phyloP scores from a whole-genome alignment of 2,888 invertebrate species.

The Agriopis leucophaearia region DNA sequence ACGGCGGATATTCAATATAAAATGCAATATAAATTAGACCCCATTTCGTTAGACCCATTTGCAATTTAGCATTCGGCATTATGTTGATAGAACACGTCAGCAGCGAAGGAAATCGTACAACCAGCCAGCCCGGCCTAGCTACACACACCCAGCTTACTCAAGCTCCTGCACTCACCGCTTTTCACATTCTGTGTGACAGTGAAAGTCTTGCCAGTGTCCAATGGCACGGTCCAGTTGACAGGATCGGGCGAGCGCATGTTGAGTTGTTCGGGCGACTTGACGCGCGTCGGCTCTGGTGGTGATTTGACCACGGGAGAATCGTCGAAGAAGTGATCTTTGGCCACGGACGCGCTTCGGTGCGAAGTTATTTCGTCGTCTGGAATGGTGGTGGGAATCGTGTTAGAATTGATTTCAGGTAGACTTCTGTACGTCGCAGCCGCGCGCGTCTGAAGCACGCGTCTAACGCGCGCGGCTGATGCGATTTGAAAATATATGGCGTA shows the following conservation, averaged over 20 bases:
- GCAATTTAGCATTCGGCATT: conserved; percentile 23
- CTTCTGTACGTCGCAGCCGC: too few species aligned
- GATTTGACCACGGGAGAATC: conserved; percentile 92
- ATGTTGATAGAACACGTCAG: conserved; percentile 35
- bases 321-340: conserved; percentile 84
- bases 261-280: conserved; percentile 97
- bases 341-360: conserved; percentile 83
- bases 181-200: conserved; percentile 97
- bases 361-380: conserved; percentile 80
- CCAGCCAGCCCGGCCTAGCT: conserved; percentile 36
- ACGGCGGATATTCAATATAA: neutral
- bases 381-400: conserved; percentile 46
- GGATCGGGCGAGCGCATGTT: conserved; percentile 97
- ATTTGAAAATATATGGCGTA: too few species aligned
- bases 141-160: conserved; percentile 55
- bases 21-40: conserved; percentile 14
- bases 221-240: conserved; percentile 97
- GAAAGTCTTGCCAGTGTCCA: conserved; percentile 97
- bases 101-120: conserved; percentile 39
- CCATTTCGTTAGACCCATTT: conserved; percentile 20
- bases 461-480: too few species aligned
- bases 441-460: too few species aligned
- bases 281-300: conserved; percentile 96
- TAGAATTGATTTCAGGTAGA: neutral
- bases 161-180: conserved; percentile 80